phyloP scores from a whole-genome alignment of 2,888 invertebrate species.

The Tenthredo amoena region DNA sequence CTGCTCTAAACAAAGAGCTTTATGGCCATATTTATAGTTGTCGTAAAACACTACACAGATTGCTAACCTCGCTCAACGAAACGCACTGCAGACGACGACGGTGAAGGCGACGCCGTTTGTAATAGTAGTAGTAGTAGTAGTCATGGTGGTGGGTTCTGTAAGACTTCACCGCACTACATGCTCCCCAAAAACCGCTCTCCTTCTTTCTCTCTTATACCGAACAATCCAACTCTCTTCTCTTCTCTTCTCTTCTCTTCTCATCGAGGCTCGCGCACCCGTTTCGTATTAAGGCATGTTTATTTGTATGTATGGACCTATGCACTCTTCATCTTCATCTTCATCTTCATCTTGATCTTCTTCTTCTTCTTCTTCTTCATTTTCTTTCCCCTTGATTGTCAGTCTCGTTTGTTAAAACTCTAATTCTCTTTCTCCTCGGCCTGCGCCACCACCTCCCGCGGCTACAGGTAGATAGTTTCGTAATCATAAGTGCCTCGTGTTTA shows the following conservation, averaged over 20 bases:
- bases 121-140: slow-evolving; percentile 11
- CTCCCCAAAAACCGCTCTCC: slow-evolving; percentile 52
- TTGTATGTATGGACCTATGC: background rate
- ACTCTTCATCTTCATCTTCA: background rate
- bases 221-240: slow-evolving; percentile 35
- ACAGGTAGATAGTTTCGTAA: slow-evolving; percentile 54
- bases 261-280: background rate
- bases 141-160: background rate
- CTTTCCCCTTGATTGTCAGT: background rate
- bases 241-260: background rate
- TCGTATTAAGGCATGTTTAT: background rate
- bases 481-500: slow-evolving; percentile 53
- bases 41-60: slow-evolving; percentile 77
- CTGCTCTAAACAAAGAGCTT: slow-evolving; percentile 76
- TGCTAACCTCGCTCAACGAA: slow-evolving; percentile 72
- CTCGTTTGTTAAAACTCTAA: slow-evolving; percentile 38
- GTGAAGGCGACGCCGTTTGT: slow-evolving; percentile 14
- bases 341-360: background rate
- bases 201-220: slow-evolving; percentile 38
- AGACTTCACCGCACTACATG: slow-evolving; percentile 12
- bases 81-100: slow-evolving; percentile 50
- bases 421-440: slow-evolving; percentile 25
- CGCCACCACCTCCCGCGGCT: slow-evolving; percentile 45
- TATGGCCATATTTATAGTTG: slow-evolving; percentile 77
- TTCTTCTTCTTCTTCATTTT: background rate